Evolutionary conservation across 1,140 invertebrate species (phyloP).

Genomic region (Augochlora pura): DNA sequence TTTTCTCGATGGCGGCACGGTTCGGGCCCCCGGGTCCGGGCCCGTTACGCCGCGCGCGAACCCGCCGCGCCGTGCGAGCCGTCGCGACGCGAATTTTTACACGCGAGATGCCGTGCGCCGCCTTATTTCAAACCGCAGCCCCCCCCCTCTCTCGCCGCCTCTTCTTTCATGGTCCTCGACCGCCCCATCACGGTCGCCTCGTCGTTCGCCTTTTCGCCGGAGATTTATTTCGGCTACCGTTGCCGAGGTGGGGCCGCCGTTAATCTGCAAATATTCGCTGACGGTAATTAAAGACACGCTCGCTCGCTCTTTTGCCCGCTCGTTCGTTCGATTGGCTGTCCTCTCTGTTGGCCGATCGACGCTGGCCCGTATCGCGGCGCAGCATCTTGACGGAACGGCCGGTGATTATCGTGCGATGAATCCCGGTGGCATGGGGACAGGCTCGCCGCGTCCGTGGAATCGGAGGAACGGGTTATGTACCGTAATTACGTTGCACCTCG

Average conservation of each 20-base stretch:
- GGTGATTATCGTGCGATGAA: conserved; percentile 56
- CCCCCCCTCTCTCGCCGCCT: not conserved
- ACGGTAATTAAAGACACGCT: conserved; percentile 64
- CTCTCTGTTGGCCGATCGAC: conserved; percentile 22
- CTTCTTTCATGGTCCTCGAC: no score
- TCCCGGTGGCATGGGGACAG: conserved; percentile 8
- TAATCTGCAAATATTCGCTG: conserved; percentile 63
- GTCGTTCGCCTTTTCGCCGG: conserved; percentile 9
- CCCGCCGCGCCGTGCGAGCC: not conserved
- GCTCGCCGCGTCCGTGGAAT: conserved; percentile 16
- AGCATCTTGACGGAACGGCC: conserved; percentile 39
- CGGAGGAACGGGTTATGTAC: conserved; percentile 28
- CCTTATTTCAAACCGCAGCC: conserved; percentile 31
- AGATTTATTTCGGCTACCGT: conserved; percentile 45
- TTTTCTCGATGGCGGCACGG: conserved; percentile 6
- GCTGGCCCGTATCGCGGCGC: not conserved
- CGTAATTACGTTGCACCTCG: conserved; percentile 37
- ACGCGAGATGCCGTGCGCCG: conserved; percentile 58
- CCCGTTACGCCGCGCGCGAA: conserved; percentile 28
- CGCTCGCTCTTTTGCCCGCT: no score
- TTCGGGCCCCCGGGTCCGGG: no score
- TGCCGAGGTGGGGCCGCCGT: conserved; percentile 35
- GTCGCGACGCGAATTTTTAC: conserved; percentile 55
- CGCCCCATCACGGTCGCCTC: not conserved
- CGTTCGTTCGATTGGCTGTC: no score